Percentiles rank a stretch among this genome's conserved stretches.
These are phyloP conservation scores for Helicorthomorpha holstii DNA, from an alignment of 1,140 invertebrate species.

Conservation along the genomic window DNA sequence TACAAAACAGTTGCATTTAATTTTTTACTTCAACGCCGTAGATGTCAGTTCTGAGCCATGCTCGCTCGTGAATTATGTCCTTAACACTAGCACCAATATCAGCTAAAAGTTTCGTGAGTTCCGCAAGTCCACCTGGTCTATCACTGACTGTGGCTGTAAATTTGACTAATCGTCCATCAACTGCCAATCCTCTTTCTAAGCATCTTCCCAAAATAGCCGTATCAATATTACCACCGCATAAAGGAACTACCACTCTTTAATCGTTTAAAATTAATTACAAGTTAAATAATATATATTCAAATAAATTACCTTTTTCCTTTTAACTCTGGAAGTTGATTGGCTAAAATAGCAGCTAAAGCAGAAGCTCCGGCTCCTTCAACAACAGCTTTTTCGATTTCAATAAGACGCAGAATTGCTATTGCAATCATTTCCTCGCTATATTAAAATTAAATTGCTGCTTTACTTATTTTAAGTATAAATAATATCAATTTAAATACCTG, in stretches of 20 bases:
- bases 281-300: neutral
- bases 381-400: conserved; percentile 81
- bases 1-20: neutral
- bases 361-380: conserved; percentile 83
- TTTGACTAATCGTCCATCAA: conserved; percentile 67
- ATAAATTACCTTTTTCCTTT: conserved; percentile 56
- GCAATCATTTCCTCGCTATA: conserved; percentile 48
- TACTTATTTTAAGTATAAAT: conserved; percentile 3
- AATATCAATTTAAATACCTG: conserved; percentile 35
- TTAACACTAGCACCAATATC: conserved; percentile 74
- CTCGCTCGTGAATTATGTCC: conserved; percentile 82
- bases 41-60: conserved; percentile 75
- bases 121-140: conserved; percentile 68
- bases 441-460: conserved; percentile 9
- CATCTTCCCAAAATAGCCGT: conserved; percentile 75
- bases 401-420: conserved; percentile 62
- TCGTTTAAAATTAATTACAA: conserved; percentile 2
- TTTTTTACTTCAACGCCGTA: conserved; percentile 47
- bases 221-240: conserved; percentile 87
- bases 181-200: conserved; percentile 71
- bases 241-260: conserved; percentile 54
- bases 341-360: conserved; percentile 68
- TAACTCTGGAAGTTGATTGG: conserved; percentile 63
- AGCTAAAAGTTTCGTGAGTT: conserved; percentile 56
- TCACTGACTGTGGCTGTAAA: conserved; percentile 75